Conservation (phyloP, 2,113 vertebrate genomes). For the Accipiter virgatus region DNA sequence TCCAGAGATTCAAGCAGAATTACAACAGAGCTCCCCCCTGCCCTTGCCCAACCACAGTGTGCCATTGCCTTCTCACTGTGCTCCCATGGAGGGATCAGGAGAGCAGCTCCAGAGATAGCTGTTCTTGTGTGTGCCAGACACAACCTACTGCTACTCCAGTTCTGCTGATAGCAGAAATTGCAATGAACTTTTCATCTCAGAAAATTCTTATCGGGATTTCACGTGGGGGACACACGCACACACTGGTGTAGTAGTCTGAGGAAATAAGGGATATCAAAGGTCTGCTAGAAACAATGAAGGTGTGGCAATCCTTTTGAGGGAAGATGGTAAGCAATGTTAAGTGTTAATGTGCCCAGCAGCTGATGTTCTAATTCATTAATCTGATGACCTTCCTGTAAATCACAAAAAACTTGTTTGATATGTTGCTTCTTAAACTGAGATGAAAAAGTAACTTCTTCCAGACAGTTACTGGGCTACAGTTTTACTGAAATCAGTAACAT, state of each 20-base stretch:
- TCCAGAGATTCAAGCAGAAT: not conserved
- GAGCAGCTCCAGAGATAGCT: not conserved
- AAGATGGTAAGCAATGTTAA: not conserved
- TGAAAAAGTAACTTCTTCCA: not conserved
- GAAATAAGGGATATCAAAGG: rapidly evolving
- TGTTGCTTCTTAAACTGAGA: not conserved
- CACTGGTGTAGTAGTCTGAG: not conserved
- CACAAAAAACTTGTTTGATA: not conserved
- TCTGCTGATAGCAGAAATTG: not conserved
- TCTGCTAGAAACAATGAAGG: not conserved
- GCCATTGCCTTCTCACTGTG: not conserved
- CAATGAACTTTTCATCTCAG: not conserved
- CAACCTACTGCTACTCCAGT: not conserved
- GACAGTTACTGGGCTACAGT: not conserved
- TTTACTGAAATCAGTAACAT: not conserved
- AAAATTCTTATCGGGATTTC: not conserved
- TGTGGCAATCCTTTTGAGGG: not conserved
- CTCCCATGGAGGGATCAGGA: not conserved
- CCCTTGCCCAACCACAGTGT: not conserved
- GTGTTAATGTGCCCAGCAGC: not conserved
- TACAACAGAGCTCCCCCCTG: not conserved
- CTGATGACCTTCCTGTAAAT: not conserved
- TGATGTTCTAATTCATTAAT: not conserved
- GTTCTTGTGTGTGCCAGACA: not conserved
- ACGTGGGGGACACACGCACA: not conserved